These are phyloP conservation scores for Pristionchus japonicus DNA, from an alignment of 2,888 invertebrate species.

Conservation along the genomic window DNA sequence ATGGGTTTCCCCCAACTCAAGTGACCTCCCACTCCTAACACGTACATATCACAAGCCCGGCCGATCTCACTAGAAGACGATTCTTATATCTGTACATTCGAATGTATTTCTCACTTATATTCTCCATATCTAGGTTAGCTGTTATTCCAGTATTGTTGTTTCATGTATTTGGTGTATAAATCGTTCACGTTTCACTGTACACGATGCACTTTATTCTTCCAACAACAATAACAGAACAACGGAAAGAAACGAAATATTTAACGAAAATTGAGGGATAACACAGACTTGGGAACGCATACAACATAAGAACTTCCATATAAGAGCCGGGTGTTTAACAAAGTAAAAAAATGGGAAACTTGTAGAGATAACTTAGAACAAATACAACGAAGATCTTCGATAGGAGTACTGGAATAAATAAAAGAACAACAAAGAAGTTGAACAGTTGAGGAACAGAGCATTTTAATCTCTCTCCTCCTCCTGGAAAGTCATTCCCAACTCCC, in stretches of 20 bases:
- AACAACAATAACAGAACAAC: no score
- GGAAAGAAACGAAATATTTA: no score
- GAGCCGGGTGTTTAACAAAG: no score
- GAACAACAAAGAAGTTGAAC: no score
- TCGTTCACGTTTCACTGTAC: not conserved
- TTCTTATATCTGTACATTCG: conserved; percentile 32
- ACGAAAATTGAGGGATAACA: not conserved
- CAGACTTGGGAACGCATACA: not conserved
- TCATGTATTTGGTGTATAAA: conserved; percentile 16
- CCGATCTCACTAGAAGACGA: conserved; percentile 20
- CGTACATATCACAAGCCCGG: not conserved
- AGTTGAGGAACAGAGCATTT: no score
- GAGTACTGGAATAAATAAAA: no score
- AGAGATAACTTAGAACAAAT: no score
- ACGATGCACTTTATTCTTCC: not conserved
- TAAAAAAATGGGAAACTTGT: no score
- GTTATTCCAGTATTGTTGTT: conserved; percentile 20
- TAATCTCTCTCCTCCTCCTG: no score
- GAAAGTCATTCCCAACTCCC: no score
- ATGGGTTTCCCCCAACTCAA: conserved; percentile 32
- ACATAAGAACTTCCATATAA: not conserved
- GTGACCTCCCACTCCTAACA: not conserved
- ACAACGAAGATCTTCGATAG: no score
- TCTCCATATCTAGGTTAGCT: conserved; percentile 9
- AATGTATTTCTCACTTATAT: not conserved